A percentile compares a stretch with the other conserved stretches of the same genome.
Conservation (phyloP, 35 echinoderm and acorn worm species). For the Heliocidaris tuberculata region DNA sequence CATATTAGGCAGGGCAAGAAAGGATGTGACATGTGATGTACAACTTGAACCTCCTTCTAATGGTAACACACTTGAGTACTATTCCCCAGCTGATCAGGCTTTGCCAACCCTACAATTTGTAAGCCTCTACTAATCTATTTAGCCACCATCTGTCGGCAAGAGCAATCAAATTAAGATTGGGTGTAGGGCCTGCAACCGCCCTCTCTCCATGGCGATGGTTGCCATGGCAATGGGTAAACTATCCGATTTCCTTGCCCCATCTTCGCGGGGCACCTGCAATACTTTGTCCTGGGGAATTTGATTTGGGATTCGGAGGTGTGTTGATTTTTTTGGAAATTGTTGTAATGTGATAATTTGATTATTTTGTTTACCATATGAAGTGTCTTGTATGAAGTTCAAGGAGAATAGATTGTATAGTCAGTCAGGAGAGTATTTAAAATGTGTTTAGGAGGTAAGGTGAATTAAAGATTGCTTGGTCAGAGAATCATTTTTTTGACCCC, state of each 20-base stretch:
- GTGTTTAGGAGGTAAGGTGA: background rate
- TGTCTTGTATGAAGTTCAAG: background rate
- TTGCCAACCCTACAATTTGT: background rate
- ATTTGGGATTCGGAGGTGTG: background rate
- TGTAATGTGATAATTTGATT: conserved; percentile 1
- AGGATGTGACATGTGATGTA: background rate
- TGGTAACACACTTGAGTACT: background rate
- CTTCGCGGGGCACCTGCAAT: background rate
- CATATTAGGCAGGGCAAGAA: background rate
- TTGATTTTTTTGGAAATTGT: background rate
- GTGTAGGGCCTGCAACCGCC: background rate
- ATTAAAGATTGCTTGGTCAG: background rate
- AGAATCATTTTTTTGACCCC: background rate
- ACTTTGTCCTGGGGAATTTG: background rate
- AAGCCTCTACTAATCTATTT: conserved; percentile 37
- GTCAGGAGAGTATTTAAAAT: background rate
- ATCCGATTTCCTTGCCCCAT: background rate
- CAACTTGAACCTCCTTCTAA: background rate
- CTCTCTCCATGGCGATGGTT: background rate
- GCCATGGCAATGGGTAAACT: background rate
- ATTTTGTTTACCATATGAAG: background rate
- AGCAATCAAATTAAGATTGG: conserved; percentile 21
- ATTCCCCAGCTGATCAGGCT: background rate
- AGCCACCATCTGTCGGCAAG: conserved; percentile 2
- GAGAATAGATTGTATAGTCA: background rate